These are phyloP conservation scores for Amitus sp. DNA, from an alignment of 2,888 invertebrate genomes.

Conservation along the genomic window DNA sequence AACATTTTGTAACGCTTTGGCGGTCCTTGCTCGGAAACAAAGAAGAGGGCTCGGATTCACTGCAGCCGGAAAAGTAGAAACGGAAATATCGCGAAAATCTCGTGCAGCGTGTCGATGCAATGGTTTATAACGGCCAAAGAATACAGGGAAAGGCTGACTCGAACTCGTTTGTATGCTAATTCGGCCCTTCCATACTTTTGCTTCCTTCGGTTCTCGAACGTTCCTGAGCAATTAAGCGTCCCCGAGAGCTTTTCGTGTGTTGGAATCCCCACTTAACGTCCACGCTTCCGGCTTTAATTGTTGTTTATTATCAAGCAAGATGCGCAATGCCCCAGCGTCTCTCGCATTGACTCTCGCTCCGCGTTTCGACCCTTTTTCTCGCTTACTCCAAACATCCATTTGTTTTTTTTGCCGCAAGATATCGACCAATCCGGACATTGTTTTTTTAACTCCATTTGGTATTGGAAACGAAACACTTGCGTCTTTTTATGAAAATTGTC, in stretches of 20 bases:
- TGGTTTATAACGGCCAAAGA: constrained; percentile 1
- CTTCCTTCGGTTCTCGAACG: constrained; percentile 19
- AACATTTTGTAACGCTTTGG: too few species aligned
- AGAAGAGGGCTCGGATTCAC: background rate
- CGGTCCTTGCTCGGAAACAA: too few species aligned
- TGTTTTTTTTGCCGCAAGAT: too few species aligned
- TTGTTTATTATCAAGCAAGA: constrained; percentile 51
- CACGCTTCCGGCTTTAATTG: constrained; percentile 43
- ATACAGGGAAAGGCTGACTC: constrained; percentile 4
- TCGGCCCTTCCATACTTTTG: constrained; percentile 18
- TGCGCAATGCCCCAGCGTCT: constrained; percentile 13
- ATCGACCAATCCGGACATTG: too few species aligned
- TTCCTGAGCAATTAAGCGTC: constrained; percentile 51
- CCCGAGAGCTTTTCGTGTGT: constrained; percentile 51
- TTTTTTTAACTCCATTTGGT: too few species aligned
- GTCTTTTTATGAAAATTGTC: too few species aligned
- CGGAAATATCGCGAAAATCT: constrained; percentile 6
- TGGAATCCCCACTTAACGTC: constrained; percentile 23
- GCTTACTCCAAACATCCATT: too few species aligned
- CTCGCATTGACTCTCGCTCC: constrained; percentile 1
- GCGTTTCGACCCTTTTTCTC: too few species aligned
- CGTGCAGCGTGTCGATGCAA: constrained; percentile 2
- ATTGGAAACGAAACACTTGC: too few species aligned
- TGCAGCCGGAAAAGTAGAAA: background rate
- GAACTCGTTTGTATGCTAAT: constrained; percentile 60